Evolutionary conservation across 2,888 invertebrate genomes (phyloP), one percentile per base, ranked within the genome.

Genomic region (Eupelmus urozonus): DNA sequence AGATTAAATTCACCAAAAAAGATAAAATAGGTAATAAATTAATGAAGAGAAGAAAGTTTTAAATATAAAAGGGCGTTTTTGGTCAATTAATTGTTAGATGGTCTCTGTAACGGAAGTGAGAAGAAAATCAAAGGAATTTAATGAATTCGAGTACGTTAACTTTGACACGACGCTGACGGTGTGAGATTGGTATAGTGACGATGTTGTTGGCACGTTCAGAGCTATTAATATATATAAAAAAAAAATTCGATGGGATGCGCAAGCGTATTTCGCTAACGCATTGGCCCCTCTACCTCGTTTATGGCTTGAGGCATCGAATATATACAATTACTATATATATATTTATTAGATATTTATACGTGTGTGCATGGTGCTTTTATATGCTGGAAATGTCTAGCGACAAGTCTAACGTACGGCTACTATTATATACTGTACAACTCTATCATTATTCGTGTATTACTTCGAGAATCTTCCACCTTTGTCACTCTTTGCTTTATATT

Each of bases 351-450:
- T 82, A 85, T 82, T 82, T 84, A 73, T 75, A 69, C 83, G 82
- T 87, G 85, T 86, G 81, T 87, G 87, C 87, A 87, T 88, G 87
- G 84, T 85, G 87, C 87, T 88, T 88, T 78, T 75, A 76, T 85
- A 84, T 85, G 86, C 85, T 85, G 83, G 81, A 85, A 83, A 83
- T 86, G 86, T 84, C 84, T 86, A 86, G 86, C 83, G 85, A 87
- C 83, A 83, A 84, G 81, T 85, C 83, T 85, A 82, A 85, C 27
- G 59, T 59, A 66, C 81, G 84, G 84, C 84, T 85, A 82, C 67
- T 73, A 75, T 82, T 79, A 77, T 25, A 71, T 60, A 72, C 76
- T 81, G 67, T 82, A 78, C 51, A 77, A 82, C 77, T 81, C 78
- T 82, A 72, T 82, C 23, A 59, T 80, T 80, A 80, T 82, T 81